These are phyloP conservation scores for Ophion ellenae DNA, from an alignment of 2,888 invertebrate genomes.

Conservation along the genomic window DNA sequence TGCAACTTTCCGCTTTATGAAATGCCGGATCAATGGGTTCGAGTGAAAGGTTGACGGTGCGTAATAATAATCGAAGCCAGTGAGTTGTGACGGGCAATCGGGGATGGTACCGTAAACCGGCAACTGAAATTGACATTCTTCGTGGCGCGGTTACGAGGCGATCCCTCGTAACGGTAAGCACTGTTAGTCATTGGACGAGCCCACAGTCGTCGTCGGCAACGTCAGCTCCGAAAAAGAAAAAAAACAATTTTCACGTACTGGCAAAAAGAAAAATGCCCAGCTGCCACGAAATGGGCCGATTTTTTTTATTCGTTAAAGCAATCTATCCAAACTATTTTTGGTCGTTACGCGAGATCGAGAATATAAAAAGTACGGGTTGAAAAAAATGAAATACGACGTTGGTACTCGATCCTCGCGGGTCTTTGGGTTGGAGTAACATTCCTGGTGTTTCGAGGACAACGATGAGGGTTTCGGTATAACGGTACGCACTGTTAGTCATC, in stretches of 20 bases:
- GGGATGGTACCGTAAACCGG: slow-evolving; percentile 80
- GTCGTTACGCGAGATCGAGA: neutral
- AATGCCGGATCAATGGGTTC: slow-evolving; percentile 26
- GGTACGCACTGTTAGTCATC: slow-evolving; percentile 60
- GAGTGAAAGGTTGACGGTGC: slow-evolving; percentile 49
- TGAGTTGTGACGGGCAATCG: slow-evolving; percentile 75
- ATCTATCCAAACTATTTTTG: neutral
- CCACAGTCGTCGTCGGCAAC: neutral
- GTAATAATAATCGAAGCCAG: slow-evolving; percentile 68
- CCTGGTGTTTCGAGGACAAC: slow-evolving; percentile 1
- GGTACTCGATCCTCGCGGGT: neutral
- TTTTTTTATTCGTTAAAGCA: neutral
- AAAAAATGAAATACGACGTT: slow-evolving; percentile 9
- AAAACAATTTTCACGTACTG: neutral
- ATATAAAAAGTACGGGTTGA: neutral
- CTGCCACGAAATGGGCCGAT: neutral
- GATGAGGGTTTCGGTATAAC: slow-evolving; percentile 56
- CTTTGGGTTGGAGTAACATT: slow-evolving; percentile 33
- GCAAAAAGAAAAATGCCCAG: neutral
- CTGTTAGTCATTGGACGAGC: slow-evolving; percentile 78
- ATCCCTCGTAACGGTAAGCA: slow-evolving; percentile 81
- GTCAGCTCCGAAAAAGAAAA: slow-evolving; percentile 20
- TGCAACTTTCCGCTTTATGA: slow-evolving; percentile 18
- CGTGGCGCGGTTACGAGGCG: slow-evolving; percentile 73
- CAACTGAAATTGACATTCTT: slow-evolving; percentile 81